A percentile compares a stretch with the other conserved stretches of the same genome.
phyloP scores from a whole-genome alignment of 2,888 invertebrate genomes.

The Campaea margaritaria region DNA sequence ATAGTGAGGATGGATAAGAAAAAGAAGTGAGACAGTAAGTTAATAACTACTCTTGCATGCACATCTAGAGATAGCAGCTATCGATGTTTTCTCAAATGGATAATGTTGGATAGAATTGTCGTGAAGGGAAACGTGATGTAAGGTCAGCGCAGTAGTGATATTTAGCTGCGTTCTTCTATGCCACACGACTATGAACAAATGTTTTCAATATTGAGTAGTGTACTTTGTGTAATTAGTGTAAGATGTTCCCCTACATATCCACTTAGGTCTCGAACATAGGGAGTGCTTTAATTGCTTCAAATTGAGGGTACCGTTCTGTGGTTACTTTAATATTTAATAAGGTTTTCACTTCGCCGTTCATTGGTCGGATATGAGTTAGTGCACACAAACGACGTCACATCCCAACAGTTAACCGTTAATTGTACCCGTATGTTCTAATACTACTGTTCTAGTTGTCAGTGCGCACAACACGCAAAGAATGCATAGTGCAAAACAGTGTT shows the following conservation, averaged over 20 bases:
- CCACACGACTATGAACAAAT: not conserved
- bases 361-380: not conserved
- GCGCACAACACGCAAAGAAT: too few relatives aligned
- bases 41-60: conserved; percentile 57
- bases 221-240: not conserved
- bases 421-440: too few relatives aligned
- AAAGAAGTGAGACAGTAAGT: conserved; percentile 3
- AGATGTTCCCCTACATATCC: too few relatives aligned
- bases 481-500: too few relatives aligned
- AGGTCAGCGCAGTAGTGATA: conserved; percentile 7
- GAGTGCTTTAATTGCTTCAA: too few relatives aligned
- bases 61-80: conserved; percentile 85
- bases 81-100: conserved; percentile 43
- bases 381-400: not conserved
- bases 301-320: too few relatives aligned
- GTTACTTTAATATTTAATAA: too few relatives aligned
- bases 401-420: not conserved
- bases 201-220: not conserved
- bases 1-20: conserved; percentile 12
- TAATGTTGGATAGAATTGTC: conserved; percentile 10
- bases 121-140: conserved; percentile 5
- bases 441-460: not conserved
- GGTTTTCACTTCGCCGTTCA: not conserved
- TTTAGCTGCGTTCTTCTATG: conserved; percentile 1
- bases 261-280: too few relatives aligned